Evolutionary conservation across 2,113 vertebrate species (phyloP), one percentile per base, ranked within the genome.

Genomic region (Lichenostomus cassidix): DNA sequence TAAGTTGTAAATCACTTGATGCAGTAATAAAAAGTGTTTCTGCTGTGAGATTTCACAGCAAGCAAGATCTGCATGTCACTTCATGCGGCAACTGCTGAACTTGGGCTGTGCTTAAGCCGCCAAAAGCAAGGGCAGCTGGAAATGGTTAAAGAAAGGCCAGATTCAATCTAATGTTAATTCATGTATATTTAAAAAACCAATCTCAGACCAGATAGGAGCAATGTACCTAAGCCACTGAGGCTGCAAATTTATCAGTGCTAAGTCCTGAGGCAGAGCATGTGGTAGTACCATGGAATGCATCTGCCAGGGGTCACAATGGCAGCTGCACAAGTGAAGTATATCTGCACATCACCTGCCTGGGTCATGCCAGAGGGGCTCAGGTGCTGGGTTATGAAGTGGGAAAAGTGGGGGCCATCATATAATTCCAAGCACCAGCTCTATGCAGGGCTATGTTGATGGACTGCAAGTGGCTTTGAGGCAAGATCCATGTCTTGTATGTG

Each of bases 1-100:
- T 84, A 91, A 76, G 65, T 63, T 89, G 65, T 67, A 93, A 94
- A 85, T 89, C 58, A 69, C n/a, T 90, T 60, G 55, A 62, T 44
- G 49, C 1, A 74, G 10, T 42, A 76, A 37, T 41, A 93, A 84
- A 24, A 90, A 83, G 35, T 29, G 86, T 44, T 78, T 91, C 52
- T 69, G 42, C 60, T 41, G 62, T 33, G 68, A 94, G 17, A 65
- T 81, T 90, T 75, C 86, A 52, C 65, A 92, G 76, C 39, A 64
- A 71, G 42, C 49, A 50, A 88, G 49, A 37, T 65, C 37, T 49
- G 13, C 17, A 7, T 24, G 49, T 59, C 63, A 55, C 33, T 28
- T 58, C 37, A 18, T 2, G 46, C 10, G 41, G 31, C 20, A 39
- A 9, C 15, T 73, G 25, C 87, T 78, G 60, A 83, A 46, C 60